Evolutionary conservation across 2,113 vertebrate genomes (phyloP), one percentile per base, ranked within the genome.

Genomic region (Psittacara wagleri): DNA sequence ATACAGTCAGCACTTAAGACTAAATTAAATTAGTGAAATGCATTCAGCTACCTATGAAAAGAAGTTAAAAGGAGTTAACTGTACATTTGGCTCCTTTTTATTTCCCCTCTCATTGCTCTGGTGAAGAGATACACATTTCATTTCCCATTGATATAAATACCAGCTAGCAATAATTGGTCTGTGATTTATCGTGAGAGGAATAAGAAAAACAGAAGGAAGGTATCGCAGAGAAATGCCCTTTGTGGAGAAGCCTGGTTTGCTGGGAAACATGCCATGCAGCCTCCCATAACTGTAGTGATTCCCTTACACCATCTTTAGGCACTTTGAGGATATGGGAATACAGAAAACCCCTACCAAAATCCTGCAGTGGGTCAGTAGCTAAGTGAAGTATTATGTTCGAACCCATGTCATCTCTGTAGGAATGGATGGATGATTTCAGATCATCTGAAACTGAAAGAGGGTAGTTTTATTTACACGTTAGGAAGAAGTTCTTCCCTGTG

Each of bases 21-120:
- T 18, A 31, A 79, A 94, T 89, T 91, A 81, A 96, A 96, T 94
- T 92, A 94, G 35, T 1, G 1, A 91, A 92, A 92, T 94, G 81
- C 84, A 90, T 89, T 92, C 69, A 79, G 35, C 54, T 81, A 64
- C 74, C 79, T 44, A 69, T 57, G 77, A 82, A 78, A 92, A 84
- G n/a, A 72, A 84, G 83, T 84, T 83, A 54, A 80, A 94, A 79
- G 17, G 48, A 78, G 37, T 84, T 66, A 86, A 68, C 43, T 75
- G 73, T 37, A 84, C 69, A 69, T 90, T 88, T 86, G 64, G 37
- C 44, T 96, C 61, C 46, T 37, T 82, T 89, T 86, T 81, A 77
- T 7, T 7, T 12, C 31, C 33, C 68, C n/a, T 88, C 54, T 80
- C 68, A 74, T 81, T 85, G 13, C 29, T 75, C 80, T 86, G 82